Conservation (phyloP, 1,140 invertebrate species). For the Leptestheria dahalacensis region DNA sequence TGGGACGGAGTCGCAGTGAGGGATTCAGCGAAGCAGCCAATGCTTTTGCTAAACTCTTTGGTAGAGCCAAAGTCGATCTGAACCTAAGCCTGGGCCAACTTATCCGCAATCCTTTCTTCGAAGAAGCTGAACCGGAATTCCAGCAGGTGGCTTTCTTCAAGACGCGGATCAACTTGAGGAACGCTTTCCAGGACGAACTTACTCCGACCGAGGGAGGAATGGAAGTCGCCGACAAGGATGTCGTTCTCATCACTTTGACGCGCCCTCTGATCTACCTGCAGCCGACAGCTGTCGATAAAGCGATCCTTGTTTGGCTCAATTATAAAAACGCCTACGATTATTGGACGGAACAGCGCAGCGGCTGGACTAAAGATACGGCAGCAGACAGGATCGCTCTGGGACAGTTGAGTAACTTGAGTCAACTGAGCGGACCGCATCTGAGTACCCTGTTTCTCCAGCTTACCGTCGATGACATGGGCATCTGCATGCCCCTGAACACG, state of each 20-base stretch:
- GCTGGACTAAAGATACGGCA: constrained; percentile 69
- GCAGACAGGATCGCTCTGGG: constrained; percentile 54
- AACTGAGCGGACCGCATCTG: constrained; percentile 36
- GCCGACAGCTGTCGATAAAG: constrained; percentile 87
- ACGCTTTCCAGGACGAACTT: constrained; percentile 81
- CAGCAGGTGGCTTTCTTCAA: constrained; percentile 95
- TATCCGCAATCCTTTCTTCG: constrained; percentile 81
- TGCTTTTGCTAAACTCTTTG: constrained; percentile 52
- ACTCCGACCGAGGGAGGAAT: constrained; percentile 36
- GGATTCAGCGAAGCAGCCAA: constrained; percentile 39
- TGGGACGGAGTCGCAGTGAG: background rate
- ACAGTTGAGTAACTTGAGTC: constrained; percentile 53
- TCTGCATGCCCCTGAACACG: constrained; percentile 80
- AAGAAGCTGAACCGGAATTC: constrained; percentile 91
- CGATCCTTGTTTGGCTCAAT: constrained; percentile 93
- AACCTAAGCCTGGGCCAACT: constrained; percentile 89
- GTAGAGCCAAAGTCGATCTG: constrained; percentile 82
- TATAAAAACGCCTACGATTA: constrained; percentile 98
- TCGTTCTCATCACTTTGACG: constrained; percentile 78
- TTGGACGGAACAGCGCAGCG: constrained; percentile 88
- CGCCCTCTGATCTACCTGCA: constrained; percentile 87
- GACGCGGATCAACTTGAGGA: constrained; percentile 61
- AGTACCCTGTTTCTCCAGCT: constrained; percentile 85
- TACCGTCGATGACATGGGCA: constrained; percentile 92
- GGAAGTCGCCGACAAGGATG: constrained; percentile 63